Percentiles rank a stretch among this genome's conserved stretches.
phyloP scores from a whole-genome alignment of 2,888 invertebrate species.

The Callyntrura guangdongensis region DNA sequence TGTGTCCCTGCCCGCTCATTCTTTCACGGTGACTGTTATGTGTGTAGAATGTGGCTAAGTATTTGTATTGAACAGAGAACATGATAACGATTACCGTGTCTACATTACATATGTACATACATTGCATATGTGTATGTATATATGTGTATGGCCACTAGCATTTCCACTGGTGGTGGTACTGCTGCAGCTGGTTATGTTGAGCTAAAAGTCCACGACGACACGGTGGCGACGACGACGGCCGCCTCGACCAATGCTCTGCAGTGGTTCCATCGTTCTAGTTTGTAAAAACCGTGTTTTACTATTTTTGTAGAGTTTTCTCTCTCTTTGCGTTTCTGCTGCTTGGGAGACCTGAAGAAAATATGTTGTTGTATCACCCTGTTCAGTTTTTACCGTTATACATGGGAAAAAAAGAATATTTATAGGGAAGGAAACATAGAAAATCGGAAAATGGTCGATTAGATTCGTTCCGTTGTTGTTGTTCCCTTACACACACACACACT shows the following conservation, averaged over 20 bases:
- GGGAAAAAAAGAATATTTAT: slow-evolving; percentile 52
- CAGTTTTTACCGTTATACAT: slow-evolving; percentile 35
- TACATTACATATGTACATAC: neutral
- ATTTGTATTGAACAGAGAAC: slow-evolving; percentile 8
- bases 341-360: slow-evolving; percentile 26
- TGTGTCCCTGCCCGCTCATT: neutral
- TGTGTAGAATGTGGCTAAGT: neutral
- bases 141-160: neutral
- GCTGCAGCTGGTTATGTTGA: slow-evolving; percentile 36
- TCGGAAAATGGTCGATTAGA: slow-evolving; percentile 80
- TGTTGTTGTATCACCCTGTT: slow-evolving; percentile 35
- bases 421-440: slow-evolving; percentile 75
- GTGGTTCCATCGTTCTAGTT: slow-evolving; percentile 15
- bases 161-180: neutral
- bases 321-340: slow-evolving; percentile 3
- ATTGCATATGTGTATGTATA: neutral
- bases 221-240: slow-evolving; percentile 19
- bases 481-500: slow-evolving; percentile 9
- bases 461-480: slow-evolving; percentile 77
- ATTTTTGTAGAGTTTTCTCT: neutral
- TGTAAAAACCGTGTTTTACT: slow-evolving; percentile 29
- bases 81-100: neutral
- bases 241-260: slow-evolving; percentile 46
- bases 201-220: slow-evolving; percentile 47
- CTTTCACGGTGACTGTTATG: slow-evolving; percentile 23